Evolutionary conservation across 1,140 invertebrate genomes (phyloP), one percentile per base, ranked within the genome.

Genomic region (Drosophila kanapiae): DNA sequence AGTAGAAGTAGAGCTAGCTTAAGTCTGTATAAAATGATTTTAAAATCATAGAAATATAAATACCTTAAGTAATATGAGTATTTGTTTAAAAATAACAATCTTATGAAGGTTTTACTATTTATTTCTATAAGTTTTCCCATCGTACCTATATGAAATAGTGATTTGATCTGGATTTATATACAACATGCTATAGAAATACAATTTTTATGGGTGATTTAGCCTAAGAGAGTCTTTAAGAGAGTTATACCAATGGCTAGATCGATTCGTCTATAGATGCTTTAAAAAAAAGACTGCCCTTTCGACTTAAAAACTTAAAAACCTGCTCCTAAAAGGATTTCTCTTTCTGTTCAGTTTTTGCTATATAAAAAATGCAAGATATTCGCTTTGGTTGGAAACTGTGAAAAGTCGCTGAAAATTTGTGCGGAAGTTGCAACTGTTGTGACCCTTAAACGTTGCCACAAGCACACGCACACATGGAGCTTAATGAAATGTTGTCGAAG

Each of bases 401-500:
- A 29, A 58, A 43, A 58, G 23, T 58, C n/a, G 14, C 7, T 6
- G 23, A 31, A 62, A 54, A 38, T 67, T 62, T 33, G 31, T 42
- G 68, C 37, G 33, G 7, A 47, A 35, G 18, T 56, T 69, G 68
- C 68, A 56, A 51, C 29, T 65, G 29, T 51, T 13, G 59, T 49
- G 72, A 65, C 35, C 43, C 72, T 56, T 63, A 62, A 54, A 49
- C 37, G 57, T 23, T 54, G n/a, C 5, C 23, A 13, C 18, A 5
- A 45, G 31, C 42, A 60, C 40, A 10, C 27, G 23, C 49, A 38
- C 27, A 51, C 29, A 54, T 63, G 33, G n/a, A 27, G 60, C 72
- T 58, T 67, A 76, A 67, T 58, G 74, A 76, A 76, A 76, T 76
- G 72, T 67, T 76, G 51, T 54, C 72, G 47, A 53, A 76, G 61